A percentile compares a stretch with the other conserved stretches of the same genome.
These are phyloP conservation scores for Mesoligia furuncula DNA, from an alignment of 2,888 invertebrate species.

Conservation along the genomic window DNA sequence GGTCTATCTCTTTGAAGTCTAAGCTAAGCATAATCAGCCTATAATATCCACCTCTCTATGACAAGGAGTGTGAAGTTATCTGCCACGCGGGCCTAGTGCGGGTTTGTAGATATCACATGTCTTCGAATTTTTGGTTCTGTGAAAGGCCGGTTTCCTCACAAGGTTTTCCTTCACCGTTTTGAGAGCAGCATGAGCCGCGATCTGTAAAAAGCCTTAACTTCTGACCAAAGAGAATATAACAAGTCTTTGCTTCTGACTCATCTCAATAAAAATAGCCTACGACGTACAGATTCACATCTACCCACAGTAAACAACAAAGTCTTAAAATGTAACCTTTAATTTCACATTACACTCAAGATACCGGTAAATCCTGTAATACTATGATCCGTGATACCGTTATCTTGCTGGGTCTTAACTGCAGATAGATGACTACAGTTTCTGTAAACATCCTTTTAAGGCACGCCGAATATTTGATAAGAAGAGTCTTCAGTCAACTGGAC, in stretches of 20 bases:
- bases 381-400: slow-evolving; percentile 73
- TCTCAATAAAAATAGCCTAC: background rate
- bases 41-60: too few relatives aligned
- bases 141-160: too few relatives aligned
- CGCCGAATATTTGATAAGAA: slow-evolving; percentile 19
- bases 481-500: too few relatives aligned
- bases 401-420: slow-evolving; percentile 60
- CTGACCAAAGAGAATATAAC: background rate
- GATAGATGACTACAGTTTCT: slow-evolving; percentile 60
- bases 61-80: too few relatives aligned
- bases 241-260: background rate
- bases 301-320: slow-evolving; percentile 49
- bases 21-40: too few relatives aligned
- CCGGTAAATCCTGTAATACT: slow-evolving; percentile 68
- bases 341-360: slow-evolving; percentile 65
- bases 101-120: too few relatives aligned
- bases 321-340: slow-evolving; percentile 65
- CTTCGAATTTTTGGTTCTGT: too few relatives aligned
- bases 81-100: too few relatives aligned
- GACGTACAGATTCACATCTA: background rate
- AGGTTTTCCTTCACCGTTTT: too few relatives aligned
- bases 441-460: slow-evolving; percentile 55
- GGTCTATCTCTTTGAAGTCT: too few relatives aligned
- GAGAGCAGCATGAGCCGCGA: too few relatives aligned
- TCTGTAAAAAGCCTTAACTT: background rate